A percentile compares a stretch with the other conserved stretches of the same genome.
phyloP scores from a whole-genome alignment of 2,113 vertebrate species.

The Cranoglanis bouderius region DNA sequence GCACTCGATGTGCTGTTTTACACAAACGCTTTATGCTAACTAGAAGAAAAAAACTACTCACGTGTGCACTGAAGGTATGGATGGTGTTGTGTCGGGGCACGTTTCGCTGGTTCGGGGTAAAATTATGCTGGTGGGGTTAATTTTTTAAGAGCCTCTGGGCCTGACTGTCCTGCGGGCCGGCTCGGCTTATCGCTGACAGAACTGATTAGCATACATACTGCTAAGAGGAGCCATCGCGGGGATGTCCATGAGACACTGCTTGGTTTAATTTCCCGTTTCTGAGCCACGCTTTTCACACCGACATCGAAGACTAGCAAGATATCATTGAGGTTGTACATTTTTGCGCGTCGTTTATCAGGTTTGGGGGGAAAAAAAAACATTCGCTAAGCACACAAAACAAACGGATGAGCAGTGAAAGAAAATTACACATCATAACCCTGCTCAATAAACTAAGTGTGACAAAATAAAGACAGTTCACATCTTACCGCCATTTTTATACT shows the following conservation, averaged over 20 bases:
- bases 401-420: background rate
- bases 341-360: background rate
- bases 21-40: background rate
- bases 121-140: background rate
- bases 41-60: background rate
- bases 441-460: background rate
- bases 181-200: background rate
- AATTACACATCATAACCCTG: background rate
- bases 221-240: background rate
- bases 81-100: background rate
- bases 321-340: background rate
- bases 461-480: background rate
- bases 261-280: background rate
- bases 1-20: background rate
- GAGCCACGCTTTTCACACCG: background rate
- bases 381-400: background rate
- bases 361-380: no score
- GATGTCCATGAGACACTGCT: background rate
- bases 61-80: background rate
- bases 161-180: background rate
- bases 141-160: background rate
- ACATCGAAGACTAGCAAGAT: background rate
- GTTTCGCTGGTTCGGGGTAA: background rate
- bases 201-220: background rate
- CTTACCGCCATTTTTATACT: background rate